Base-by-base conservation (phyloP, 2,797 vertebrate genomes). In the Galago senegalensis region DNA sequence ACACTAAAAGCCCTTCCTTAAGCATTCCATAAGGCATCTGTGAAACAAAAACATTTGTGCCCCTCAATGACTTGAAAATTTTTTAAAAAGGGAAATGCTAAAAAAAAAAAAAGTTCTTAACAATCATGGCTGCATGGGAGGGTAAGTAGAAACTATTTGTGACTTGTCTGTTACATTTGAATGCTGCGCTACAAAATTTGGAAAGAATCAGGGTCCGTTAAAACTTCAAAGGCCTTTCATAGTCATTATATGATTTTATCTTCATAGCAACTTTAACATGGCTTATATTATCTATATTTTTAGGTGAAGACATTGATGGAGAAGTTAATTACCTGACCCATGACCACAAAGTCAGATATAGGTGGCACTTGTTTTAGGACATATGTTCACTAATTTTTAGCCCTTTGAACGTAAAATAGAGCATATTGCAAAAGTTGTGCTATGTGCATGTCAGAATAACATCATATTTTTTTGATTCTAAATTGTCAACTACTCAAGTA, bases 191-290 rank as follows among this genome's bases (percentile, higher is more conserved):
- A 77, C 18, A 72, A 13, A 65, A 17, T 70, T 89, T 16, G 46
- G n/a, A 86, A 37, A 76, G 76, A 70, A 72, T 86, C 3, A 29
- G 17, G 5, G 7, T 70, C 85, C 29, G 63, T 92, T 88, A 81
- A 40, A 88, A 76, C 70, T 88, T 85, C 67, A 91, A 43, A 77
- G 18, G 29, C 34, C 18, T 73, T 87, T 83, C 13, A 29, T 56
- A 86, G 81, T 77, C 27, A 80, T 80, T 53, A 70, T 75, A 31
- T 94, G 13, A 91, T 84, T 90, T 96, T 75, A 87, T 70, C 53
- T 94, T 97, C 37, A 58, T 61, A 46, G 23, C 31, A 94, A 87
- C 31, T 87, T 92, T 95, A 27, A 58, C 80, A 91, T 21, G 43
- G 58, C 16, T 93, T 25, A 14, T 49, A 87, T 81, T 87, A 75